Conservation (phyloP, 2,113 vertebrate genomes). For the Petaurus breviceps region DNA sequence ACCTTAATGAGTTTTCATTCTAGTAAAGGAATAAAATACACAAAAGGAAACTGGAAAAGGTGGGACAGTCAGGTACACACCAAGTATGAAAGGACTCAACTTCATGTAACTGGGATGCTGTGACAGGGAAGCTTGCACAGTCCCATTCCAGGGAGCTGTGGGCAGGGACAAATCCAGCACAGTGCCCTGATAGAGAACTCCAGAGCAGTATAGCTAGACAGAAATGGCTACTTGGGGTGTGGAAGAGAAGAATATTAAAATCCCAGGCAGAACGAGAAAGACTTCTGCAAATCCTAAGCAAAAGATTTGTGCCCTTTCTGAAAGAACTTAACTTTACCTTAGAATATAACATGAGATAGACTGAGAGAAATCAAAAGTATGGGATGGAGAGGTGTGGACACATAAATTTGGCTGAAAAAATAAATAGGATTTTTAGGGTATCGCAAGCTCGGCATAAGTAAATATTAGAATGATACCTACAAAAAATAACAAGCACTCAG, state of each 20-base stretch:
- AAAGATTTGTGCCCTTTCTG: background rate
- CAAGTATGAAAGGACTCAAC: background rate
- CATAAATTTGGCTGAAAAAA: background rate
- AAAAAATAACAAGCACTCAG: background rate
- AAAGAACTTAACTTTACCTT: background rate
- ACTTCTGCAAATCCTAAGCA: background rate
- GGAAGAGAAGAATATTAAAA: background rate
- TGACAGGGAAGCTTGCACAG: background rate
- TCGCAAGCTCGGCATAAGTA: background rate
- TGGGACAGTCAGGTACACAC: background rate
- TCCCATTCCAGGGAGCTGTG: background rate
- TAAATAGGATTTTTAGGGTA: background rate
- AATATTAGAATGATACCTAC: background rate
- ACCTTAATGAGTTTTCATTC: background rate
- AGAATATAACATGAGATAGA: background rate
- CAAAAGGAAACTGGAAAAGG: background rate
- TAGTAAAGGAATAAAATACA: background rate
- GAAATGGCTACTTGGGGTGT: background rate
- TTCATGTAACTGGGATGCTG: background rate
- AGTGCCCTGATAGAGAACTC: background rate
- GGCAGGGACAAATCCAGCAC: background rate
- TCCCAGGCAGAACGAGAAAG: background rate
- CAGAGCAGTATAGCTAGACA: background rate
- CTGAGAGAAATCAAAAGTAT: background rate
- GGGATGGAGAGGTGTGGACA: background rate